Evolutionary conservation across 2,113 vertebrate genomes (phyloP).

Genomic region (Colossoma macropomum): DNA sequence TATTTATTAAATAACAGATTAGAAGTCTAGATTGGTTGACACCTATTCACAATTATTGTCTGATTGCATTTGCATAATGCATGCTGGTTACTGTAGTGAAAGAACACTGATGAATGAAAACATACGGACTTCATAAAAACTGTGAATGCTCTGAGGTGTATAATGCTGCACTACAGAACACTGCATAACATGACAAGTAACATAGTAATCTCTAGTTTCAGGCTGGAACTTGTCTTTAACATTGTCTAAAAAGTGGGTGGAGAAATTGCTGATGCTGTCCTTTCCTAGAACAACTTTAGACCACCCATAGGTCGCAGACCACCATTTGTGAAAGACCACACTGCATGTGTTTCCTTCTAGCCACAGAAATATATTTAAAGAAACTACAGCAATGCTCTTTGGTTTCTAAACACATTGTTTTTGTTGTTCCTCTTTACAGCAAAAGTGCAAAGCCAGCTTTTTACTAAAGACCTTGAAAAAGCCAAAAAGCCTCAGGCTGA

Average conservation of each 20-base stretch:
- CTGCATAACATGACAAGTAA: no score
- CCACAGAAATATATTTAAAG: not conserved
- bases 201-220: no score
- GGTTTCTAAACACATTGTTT: slow-evolving; percentile 25
- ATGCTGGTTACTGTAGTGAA: no score
- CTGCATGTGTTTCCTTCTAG: not conserved
- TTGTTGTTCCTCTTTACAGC: slow-evolving; percentile 37
- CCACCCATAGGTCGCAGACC: not conserved
- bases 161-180: no score
- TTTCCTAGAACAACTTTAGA: slow-evolving; percentile 17
- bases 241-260: not conserved
- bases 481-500: slow-evolving; percentile 61
- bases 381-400: not conserved
- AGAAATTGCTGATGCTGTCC: not conserved
- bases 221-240: no score
- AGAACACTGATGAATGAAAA: no score
- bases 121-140: no score
- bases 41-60: no score
- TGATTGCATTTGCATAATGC: no score
- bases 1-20: no score
- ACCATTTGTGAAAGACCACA: not conserved
- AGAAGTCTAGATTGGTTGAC: no score
- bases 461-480: slow-evolving; percentile 64
- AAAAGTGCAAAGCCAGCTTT: slow-evolving; percentile 62
- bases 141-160: no score